Evolutionary conservation across 2,113 vertebrate species (phyloP).

Genomic region (Apteryx mantelli): DNA sequence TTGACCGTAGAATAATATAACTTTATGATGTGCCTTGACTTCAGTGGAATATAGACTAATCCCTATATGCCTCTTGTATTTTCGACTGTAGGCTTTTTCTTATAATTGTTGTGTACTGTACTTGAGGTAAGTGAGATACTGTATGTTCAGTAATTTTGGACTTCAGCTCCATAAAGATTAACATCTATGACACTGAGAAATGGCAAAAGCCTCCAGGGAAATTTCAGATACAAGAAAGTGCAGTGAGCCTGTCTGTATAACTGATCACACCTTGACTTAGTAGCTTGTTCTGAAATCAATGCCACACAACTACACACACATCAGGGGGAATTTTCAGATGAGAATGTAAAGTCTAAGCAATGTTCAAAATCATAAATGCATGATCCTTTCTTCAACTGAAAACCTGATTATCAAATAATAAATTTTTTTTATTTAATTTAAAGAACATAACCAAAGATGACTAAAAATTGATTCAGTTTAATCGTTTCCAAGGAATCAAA

Average conservation of each 20-base stretch:
- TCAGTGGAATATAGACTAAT: neutral
- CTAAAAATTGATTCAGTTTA: slow-evolving; percentile 35
- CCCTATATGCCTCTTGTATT: neutral
- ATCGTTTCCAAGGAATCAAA: neutral
- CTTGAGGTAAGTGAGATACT: slow-evolving; percentile 72
- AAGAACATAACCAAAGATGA: slow-evolving; percentile 29
- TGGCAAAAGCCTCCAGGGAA: slow-evolving; percentile 82
- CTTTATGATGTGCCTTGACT: neutral
- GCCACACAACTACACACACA: slow-evolving; percentile 6
- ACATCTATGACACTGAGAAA: slow-evolving; percentile 86
- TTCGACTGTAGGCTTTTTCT: slow-evolving; percentile 1
- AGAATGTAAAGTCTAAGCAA: neutral
- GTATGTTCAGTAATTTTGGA: slow-evolving; percentile 76
- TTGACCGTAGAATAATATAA: neutral
- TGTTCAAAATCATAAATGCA: neutral
- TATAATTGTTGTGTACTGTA: neutral
- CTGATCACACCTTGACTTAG: slow-evolving; percentile 85
- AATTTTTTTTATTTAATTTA: neutral
- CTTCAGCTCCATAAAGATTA: slow-evolving; percentile 85
- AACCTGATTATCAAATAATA: neutral
- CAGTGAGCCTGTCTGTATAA: slow-evolving; percentile 86
- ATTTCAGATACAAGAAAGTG: slow-evolving; percentile 83
- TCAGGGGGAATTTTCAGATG: neutral
- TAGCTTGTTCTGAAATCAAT: slow-evolving; percentile 81
- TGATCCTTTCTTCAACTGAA: neutral